phyloP scores from a whole-genome alignment of 2,888 invertebrate genomes.

The Scotopteryx bipunctaria region DNA sequence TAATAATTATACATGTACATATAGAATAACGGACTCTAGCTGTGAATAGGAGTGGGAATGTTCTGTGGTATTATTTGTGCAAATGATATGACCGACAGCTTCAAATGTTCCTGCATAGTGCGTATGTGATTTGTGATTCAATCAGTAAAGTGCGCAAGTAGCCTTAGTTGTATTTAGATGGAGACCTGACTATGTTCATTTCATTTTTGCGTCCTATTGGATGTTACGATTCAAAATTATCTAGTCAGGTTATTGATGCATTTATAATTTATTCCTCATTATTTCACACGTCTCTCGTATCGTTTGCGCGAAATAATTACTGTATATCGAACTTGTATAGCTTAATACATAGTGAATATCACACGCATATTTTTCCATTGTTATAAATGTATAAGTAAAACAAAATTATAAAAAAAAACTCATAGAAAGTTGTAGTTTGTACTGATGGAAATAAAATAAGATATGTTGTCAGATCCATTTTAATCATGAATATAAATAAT shows the following conservation, averaged over 20 bases:
- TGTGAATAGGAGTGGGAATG: slow-evolving; percentile 55
- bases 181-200: slow-evolving; percentile 45
- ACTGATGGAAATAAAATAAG: slow-evolving; percentile 27
- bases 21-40: slow-evolving; percentile 63
- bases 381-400: slow-evolving; percentile 43
- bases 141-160: slow-evolving; percentile 5
- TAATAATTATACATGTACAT: slow-evolving; percentile 77
- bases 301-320: slow-evolving; percentile 71
- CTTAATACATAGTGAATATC: slow-evolving; percentile 59
- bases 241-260: slow-evolving; percentile 76
- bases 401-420: slow-evolving; percentile 35
- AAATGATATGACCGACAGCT: slow-evolving; percentile 64
- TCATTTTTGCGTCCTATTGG: slow-evolving; percentile 22
- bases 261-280: slow-evolving; percentile 74
- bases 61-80: slow-evolving; percentile 55
- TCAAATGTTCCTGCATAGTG: slow-evolving; percentile 25
- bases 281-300: slow-evolving; percentile 47
- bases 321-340: slow-evolving; percentile 60
- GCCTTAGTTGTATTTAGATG: slow-evolving; percentile 10
- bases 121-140: slow-evolving; percentile 3
- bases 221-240: slow-evolving; percentile 62
- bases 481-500: slow-evolving; percentile 36
- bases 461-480: slow-evolving; percentile 36
- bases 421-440: slow-evolving; percentile 26
- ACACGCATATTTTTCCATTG: slow-evolving; percentile 76